Conservation (phyloP, 64 coral and sea anemone species). For the Acropora tenuis region DNA sequence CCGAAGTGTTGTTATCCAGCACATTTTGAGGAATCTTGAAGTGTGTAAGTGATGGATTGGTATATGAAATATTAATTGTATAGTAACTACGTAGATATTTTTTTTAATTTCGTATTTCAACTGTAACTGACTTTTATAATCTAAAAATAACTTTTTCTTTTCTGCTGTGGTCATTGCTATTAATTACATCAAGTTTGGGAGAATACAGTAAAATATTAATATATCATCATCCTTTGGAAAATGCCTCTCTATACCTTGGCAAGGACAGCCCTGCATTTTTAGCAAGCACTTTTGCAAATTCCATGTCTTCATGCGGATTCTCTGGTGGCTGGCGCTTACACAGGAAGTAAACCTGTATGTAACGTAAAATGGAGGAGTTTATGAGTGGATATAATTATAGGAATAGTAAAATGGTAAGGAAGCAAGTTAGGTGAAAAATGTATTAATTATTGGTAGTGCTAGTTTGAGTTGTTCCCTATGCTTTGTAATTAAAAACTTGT, state of each 20-base stretch:
- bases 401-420: neutral
- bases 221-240: neutral
- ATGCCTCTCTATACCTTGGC: neutral
- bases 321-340: neutral
- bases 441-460: neutral
- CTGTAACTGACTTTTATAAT: neutral
- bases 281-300: neutral
- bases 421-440: neutral
- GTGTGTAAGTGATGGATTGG: neutral
- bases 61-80: neutral
- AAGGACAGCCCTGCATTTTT: neutral
- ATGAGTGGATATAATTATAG: neutral
- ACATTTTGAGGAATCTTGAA: neutral
- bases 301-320: neutral
- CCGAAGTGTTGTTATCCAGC: neutral
- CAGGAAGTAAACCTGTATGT: neutral
- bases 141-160: neutral
- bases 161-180: neutral
- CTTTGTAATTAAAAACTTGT: neutral
- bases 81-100: neutral
- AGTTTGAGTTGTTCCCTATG: neutral
- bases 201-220: neutral
- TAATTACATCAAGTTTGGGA: neutral
- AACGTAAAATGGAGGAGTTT: neutral
- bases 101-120: neutral